phyloP scores from a whole-genome alignment of 2,113 vertebrate species.

The Equus przewalskii region DNA sequence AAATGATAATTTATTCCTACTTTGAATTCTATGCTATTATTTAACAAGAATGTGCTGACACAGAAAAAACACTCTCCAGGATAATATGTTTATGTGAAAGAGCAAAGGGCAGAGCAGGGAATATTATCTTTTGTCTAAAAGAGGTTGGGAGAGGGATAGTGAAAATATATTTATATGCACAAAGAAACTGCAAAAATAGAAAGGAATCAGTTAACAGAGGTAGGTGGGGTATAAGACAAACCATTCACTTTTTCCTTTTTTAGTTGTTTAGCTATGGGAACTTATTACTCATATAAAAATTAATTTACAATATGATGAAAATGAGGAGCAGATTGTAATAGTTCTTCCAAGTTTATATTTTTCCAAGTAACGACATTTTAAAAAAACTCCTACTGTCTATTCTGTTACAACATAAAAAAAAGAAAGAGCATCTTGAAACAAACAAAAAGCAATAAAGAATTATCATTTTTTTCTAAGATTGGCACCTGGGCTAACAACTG shows the following conservation, averaged over 20 bases:
- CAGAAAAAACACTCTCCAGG: not conserved
- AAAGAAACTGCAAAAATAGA: not conserved
- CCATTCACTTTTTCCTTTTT: not conserved
- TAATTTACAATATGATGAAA: slow-evolving; percentile 29
- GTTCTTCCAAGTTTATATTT: not conserved
- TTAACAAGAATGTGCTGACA: not conserved
- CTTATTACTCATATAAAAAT: slow-evolving; percentile 7
- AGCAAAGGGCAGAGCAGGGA: not conserved
- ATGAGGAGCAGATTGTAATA: not conserved
- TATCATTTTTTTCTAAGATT: not conserved
- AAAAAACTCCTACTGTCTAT: not conserved
- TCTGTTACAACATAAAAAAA: not conserved
- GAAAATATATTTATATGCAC: not conserved
- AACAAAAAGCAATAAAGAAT: not conserved
- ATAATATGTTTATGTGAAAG: not conserved
- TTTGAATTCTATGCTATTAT: not conserved
- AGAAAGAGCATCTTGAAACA: not conserved
- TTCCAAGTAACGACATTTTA: not conserved
- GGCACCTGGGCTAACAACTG: no score
- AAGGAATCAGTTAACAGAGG: not conserved
- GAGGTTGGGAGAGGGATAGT: not conserved
- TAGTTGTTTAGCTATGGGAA: not conserved
- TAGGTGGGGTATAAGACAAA: not conserved
- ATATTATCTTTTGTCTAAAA: not conserved
- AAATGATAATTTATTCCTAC: not conserved